These are phyloP conservation scores for Lamellibrachia luymesi DNA, from an alignment of 1,140 invertebrate species.

Conservation along the genomic window DNA sequence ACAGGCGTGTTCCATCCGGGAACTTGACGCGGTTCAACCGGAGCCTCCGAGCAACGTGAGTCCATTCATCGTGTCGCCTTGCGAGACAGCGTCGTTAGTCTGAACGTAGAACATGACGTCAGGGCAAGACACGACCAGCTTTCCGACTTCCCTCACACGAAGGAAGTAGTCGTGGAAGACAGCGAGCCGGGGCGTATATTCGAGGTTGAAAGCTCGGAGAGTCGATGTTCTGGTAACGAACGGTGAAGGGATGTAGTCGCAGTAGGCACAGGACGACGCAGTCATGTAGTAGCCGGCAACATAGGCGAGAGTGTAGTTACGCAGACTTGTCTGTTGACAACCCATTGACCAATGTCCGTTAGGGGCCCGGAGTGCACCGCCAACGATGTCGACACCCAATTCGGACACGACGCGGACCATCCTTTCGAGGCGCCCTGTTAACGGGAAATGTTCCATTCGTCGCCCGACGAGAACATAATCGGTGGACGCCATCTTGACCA, in stretches of 20 bases:
- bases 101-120: neutral
- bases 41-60: no score
- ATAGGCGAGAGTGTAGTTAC: neutral
- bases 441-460: neutral
- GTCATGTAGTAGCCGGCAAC: neutral
- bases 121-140: neutral
- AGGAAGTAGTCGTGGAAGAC: neutral
- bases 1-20: neutral
- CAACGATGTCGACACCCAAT: neutral
- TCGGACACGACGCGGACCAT: neutral
- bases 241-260: neutral
- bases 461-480: neutral
- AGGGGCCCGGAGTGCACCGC: neutral
- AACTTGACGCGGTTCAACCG: neutral
- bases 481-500: neutral
- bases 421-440: neutral
- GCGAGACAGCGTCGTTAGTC: neutral
- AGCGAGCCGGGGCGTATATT: no score
- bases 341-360: neutral
- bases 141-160: neutral
- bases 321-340: neutral
- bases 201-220: neutral
- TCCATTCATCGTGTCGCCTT: neutral
- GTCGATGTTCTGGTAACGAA: neutral
- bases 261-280: neutral